These are phyloP conservation scores for Drosophila borborema DNA, from an alignment of 2,888 invertebrate genomes.

Conservation along the genomic window DNA sequence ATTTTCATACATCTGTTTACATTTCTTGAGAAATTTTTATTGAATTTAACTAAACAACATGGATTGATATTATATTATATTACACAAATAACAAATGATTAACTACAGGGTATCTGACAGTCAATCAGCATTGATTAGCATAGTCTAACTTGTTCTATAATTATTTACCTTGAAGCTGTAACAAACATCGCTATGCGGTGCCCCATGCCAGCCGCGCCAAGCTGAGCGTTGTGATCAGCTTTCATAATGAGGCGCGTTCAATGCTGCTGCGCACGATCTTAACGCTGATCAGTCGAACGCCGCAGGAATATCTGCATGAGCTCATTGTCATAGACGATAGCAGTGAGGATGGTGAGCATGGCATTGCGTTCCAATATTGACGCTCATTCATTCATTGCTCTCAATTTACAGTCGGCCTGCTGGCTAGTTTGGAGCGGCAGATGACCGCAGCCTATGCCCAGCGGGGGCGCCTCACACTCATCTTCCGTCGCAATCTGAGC, in stretches of 20 bases:
- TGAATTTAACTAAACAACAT: background rate
- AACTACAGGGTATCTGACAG: background rate
- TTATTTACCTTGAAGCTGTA: slow-evolving; percentile 63
- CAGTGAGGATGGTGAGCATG: slow-evolving; percentile 77
- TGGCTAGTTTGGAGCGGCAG: slow-evolving; percentile 36
- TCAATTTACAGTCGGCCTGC: slow-evolving; percentile 42
- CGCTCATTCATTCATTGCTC: background rate
- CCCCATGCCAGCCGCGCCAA: slow-evolving; percentile 43
- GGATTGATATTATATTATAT: background rate
- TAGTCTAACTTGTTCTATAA: background rate
- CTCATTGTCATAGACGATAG: slow-evolving; percentile 82
- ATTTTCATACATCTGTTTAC: background rate
- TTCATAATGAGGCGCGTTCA: slow-evolving; percentile 81
- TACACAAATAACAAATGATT: background rate
- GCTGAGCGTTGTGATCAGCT: slow-evolving; percentile 81
- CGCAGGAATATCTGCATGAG: slow-evolving; percentile 74
- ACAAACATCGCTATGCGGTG: slow-evolving; percentile 46
- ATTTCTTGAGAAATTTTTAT: background rate
- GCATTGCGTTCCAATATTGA: too few relatives aligned
- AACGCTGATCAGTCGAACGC: slow-evolving; percentile 75
- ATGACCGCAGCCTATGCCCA: slow-evolving; percentile 11
- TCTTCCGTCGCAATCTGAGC: slow-evolving; percentile 64
- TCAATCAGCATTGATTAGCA: background rate
- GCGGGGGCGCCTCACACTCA: slow-evolving; percentile 8
- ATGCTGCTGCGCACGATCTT: slow-evolving; percentile 78